Conservation (phyloP, 35 echinoderm and acorn worm genomes). For the Anneissia japonica region DNA sequence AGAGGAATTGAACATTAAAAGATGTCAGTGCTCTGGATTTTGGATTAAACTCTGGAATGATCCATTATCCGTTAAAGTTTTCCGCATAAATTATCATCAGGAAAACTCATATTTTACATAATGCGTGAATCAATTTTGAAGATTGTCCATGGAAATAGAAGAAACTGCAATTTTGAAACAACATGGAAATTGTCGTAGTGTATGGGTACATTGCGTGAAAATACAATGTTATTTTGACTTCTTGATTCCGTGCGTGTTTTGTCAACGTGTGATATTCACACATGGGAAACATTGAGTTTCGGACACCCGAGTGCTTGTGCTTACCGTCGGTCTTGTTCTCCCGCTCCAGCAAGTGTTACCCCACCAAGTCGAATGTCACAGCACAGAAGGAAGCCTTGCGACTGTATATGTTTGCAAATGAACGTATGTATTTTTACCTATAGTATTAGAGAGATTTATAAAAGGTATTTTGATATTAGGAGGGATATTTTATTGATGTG, state of each 20-base stretch:
- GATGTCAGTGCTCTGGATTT: neutral
- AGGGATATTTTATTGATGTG: too few relatives aligned
- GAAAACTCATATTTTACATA: neutral
- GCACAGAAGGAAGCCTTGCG: neutral
- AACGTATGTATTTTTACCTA: neutral
- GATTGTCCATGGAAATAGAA: neutral
- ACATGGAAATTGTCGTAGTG: neutral
- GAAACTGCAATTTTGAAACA: neutral
- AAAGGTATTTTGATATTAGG: too few relatives aligned
- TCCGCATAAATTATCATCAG: neutral
- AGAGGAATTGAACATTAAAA: neutral
- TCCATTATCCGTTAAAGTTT: neutral
- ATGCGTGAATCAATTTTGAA: neutral
- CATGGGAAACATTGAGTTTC: slow-evolving; percentile 81
- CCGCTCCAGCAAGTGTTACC: slow-evolving; percentile 81
- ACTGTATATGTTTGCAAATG: neutral
- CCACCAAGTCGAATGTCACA: neutral
- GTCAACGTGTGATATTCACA: neutral
- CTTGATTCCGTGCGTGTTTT: neutral
- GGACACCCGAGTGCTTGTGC: slow-evolving; percentile 66
- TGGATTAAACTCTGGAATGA: neutral
- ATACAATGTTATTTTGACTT: neutral
- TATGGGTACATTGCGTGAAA: neutral
- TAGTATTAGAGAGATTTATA: too few relatives aligned
- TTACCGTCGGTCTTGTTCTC: slow-evolving; percentile 69